These are phyloP conservation scores for Amitus sp. DNA, from an alignment of 2,888 invertebrate genomes.

Conservation along the genomic window DNA sequence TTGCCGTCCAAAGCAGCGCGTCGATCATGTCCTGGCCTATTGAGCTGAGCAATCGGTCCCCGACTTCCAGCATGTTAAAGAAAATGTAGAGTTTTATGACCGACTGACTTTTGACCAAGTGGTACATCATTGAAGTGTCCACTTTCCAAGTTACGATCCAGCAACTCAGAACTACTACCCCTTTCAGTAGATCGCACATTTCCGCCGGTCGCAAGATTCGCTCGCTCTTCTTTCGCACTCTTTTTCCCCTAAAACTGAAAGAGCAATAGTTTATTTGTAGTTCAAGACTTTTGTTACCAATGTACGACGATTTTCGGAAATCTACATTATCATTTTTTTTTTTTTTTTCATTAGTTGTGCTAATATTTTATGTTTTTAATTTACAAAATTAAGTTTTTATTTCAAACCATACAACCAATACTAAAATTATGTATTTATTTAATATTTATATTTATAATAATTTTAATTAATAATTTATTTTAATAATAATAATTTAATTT, in stretches of 20 bases:
- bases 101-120: conserved; percentile 96
- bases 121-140: conserved; percentile 98
- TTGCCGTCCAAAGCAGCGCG: conserved; percentile 98
- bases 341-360: too few species aligned
- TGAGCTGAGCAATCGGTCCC: conserved; percentile 93
- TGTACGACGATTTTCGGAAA: too few species aligned
- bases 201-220: conserved; percentile 85
- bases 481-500: too few species aligned
- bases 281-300: too few species aligned
- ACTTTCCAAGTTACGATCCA: conserved; percentile 89
- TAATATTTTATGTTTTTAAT: too few species aligned
- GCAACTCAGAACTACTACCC: conserved; percentile 85
- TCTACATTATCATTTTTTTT: too few species aligned
- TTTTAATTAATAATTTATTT: too few species aligned
- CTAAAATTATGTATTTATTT: too few species aligned
- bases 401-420: too few species aligned
- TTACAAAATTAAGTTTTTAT: too few species aligned
- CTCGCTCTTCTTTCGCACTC: conserved; percentile 63
- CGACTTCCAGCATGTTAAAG: conserved; percentile 99
- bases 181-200: conserved; percentile 95
- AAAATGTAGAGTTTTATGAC: conserved; percentile 99
- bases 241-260: conserved; percentile 45
- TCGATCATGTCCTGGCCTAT: conserved; percentile 99
- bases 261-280: too few species aligned
- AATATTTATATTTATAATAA: too few species aligned